A percentile compares a stretch with the other conserved stretches of the same genome.
These are phyloP conservation scores for Siderastrea radians DNA, from an alignment of 92 coral and sea anemone species.

Conservation along the genomic window DNA sequence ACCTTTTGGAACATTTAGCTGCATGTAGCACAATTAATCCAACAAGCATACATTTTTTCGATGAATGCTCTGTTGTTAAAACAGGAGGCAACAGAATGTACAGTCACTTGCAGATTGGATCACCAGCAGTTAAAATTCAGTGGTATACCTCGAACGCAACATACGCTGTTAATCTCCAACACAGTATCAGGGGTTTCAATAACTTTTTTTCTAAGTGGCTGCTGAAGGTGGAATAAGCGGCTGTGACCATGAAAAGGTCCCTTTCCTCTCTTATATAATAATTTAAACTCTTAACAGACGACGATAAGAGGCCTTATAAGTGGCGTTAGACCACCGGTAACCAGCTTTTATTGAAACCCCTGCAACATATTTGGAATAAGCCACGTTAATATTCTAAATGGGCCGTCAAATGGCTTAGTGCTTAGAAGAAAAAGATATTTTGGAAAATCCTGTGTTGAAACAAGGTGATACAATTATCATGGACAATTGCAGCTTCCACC, in stretches of 20 bases:
- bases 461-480: slow-evolving; percentile 43
- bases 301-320: too few relatives aligned
- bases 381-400: slow-evolving; percentile 29
- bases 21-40: slow-evolving; percentile 37
- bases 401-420: slow-evolving; percentile 39
- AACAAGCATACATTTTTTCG: slow-evolving; percentile 33
- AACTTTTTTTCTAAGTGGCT: too few relatives aligned
- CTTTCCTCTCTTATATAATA: too few relatives aligned
- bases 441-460: slow-evolving; percentile 55
- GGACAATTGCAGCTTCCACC: slow-evolving; percentile 51
- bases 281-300: too few relatives aligned
- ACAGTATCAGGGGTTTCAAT: too few relatives aligned
- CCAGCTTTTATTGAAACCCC: too few relatives aligned
- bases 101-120: slow-evolving; percentile 53
- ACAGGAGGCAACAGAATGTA: slow-evolving; percentile 64
- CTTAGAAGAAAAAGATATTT: slow-evolving; percentile 25
- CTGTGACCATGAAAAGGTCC: too few relatives aligned
- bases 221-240: too few relatives aligned
- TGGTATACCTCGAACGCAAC: slow-evolving; percentile 57
- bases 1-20: slow-evolving; percentile 35
- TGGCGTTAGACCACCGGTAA: too few relatives aligned
- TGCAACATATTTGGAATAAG: background rate
- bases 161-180: background rate
- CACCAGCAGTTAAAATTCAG: slow-evolving; percentile 60
- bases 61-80: slow-evolving; percentile 66